These are phyloP conservation scores for Rhincodon typus DNA, from an alignment of 2,797 vertebrate genomes.

Conservation along the genomic window DNA sequence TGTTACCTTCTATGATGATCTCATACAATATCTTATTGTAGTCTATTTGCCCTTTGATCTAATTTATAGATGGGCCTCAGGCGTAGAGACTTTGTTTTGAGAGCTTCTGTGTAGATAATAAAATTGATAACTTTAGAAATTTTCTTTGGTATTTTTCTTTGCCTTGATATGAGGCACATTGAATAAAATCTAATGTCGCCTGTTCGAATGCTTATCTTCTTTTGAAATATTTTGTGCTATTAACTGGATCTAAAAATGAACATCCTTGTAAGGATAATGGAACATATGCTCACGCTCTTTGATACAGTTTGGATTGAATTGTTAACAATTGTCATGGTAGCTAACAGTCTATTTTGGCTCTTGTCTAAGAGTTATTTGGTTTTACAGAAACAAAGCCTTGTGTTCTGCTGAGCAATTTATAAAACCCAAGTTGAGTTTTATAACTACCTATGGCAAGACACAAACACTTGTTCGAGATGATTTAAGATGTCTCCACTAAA, in stretches of 20 bases:
- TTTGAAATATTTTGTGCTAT: background rate
- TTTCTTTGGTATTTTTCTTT: background rate
- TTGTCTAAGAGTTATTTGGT: background rate
- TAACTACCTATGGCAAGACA: background rate
- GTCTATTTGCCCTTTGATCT: too few species aligned
- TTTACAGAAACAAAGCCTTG: background rate
- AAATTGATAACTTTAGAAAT: background rate
- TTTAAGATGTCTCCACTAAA: background rate
- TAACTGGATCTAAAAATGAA: background rate
- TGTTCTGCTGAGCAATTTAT: background rate
- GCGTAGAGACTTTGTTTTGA: background rate
- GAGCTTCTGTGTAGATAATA: background rate
- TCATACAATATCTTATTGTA: too few species aligned
- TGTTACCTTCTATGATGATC: background rate
- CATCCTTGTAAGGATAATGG: background rate
- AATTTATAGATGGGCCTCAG: background rate
- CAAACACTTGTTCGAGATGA: constrained; percentile 7
- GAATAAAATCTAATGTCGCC: background rate
- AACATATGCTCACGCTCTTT: background rate
- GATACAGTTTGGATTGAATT: background rate
- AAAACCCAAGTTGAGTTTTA: background rate
- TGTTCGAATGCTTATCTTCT: background rate
- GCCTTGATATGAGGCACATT: background rate
- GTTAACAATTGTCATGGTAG: background rate
- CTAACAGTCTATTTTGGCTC: background rate